Evolutionary conservation across 2,113 vertebrate species (phyloP), one percentile per base, ranked within the genome.

Genomic region (Cichladusa arquata): DNA sequence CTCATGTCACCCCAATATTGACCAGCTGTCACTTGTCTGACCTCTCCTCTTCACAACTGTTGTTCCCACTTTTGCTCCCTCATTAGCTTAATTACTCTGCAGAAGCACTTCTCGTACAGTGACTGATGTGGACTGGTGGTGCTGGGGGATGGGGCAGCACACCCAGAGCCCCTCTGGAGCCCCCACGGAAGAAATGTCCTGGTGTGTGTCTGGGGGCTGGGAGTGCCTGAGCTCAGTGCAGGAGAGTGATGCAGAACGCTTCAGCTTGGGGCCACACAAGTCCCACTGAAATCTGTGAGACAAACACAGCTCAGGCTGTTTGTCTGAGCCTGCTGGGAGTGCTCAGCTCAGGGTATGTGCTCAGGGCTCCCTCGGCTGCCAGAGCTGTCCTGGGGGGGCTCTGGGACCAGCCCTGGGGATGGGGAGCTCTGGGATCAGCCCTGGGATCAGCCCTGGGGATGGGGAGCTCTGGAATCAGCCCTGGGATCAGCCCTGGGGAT

Each of bases 51-150:
- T 67, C 80, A 34, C 19, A 8, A 47, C 47, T 11, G 1, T 73
- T 70, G 56, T 88, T 86, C 82, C 47, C 11, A n/a, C n/a, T n/a
- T 95, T 67, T 80, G 76, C 84, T 96, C 73, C 36, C 69, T 82
- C 65, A 91, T 76, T 67, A 92, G 61, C 61, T 96, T 96, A 95
- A 95, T 97, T 97, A 95, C 81, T 82, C 71, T 92, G 94, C 79
- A 81, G 90, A 88, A 93, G 74, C 67, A 70, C 71, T 94, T 71
- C 66, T 80, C 92, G 93, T 94, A 57, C 44, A 91, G 72, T 64
- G 77, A 62, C 85, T 77, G 85, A 61, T 94, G 72, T 81, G 93
- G 96, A 5, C 9, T 45, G 19, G 67, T 29, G 51, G 31, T 38
- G 67, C 61, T 60, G 74, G 69, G 90, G 73, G 88, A 93, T 93